Evolutionary conservation across 2,888 invertebrate genomes (phyloP), one percentile per base, ranked within the genome.

Genomic region (Stegophylla sp.): DNA sequence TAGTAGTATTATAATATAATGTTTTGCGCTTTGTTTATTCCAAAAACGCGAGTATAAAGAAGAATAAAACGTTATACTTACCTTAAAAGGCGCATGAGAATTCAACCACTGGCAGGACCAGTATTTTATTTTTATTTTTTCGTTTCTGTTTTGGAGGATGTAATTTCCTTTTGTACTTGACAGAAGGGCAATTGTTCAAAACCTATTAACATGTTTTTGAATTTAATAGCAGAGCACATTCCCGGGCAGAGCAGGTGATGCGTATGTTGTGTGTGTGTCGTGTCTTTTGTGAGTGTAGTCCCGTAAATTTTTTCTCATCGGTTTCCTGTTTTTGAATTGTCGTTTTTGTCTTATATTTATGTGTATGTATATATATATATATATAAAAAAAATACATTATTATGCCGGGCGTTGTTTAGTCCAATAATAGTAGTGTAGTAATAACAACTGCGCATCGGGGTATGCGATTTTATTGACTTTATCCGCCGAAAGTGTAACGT

Each of bases 201-300:
- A 26, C n/a, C 51, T 53, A 66, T 64, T 75, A 76, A 17, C 53
- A 15, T 66, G 51, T 66, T 66, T 66, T 66, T 15, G 13, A 76
- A 66, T 76, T 41, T 43, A 43, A 66, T 66, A 28, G 28, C 13
- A 51, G 28, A 56, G 9, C 5, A 3, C 5, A 26, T 53, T 53
- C 26, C 9, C 45, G 56, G 51, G 69, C 79, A 79, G 56, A 41
- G 69, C 79, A 79, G 71, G 69, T 61, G 79, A 51, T 77, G 51
- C 23, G 13, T n/a, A 13, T 23, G 45, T 41, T 64, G n/a, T 51
- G 56, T 53, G 51, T 43, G 48, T 71, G 48, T 61, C 34, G n/a
- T 34, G 69, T 77, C 69, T 59, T 69, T 79, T 69, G 59, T 61
- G 51, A 20, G 51, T 75, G 26, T 66, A 26, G 53, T 53, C 43